Conservation (phyloP, 2,888 invertebrate species). For the Campoletis raptor region DNA sequence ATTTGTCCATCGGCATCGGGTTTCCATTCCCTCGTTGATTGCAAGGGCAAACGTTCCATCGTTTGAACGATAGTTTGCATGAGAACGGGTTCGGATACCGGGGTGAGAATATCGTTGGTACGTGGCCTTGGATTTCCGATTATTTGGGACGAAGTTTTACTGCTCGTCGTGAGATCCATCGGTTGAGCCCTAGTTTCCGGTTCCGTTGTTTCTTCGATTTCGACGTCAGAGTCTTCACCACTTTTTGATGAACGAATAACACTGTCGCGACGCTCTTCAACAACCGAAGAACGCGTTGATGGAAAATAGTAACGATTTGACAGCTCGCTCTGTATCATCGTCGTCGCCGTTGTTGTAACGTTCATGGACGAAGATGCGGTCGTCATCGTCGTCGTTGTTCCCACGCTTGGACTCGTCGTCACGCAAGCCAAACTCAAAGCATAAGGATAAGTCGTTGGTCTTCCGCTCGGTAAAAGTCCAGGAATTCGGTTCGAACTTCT, state of each 20-base stretch:
- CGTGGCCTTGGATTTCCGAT: slow-evolving; percentile 72
- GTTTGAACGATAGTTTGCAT: slow-evolving; percentile 88
- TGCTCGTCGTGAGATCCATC: slow-evolving; percentile 85
- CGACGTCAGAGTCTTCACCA: slow-evolving; percentile 75
- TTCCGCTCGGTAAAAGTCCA: slow-evolving; percentile 87
- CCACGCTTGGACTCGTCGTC: slow-evolving; percentile 69
- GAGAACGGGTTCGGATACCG: slow-evolving; percentile 88
- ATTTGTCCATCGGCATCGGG: slow-evolving; percentile 87
- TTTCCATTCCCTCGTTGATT: slow-evolving; percentile 85
- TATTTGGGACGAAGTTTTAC: slow-evolving; percentile 67
- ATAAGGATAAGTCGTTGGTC: slow-evolving; percentile 90
- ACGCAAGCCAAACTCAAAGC: slow-evolving; percentile 75
- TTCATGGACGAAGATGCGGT: slow-evolving; percentile 53
- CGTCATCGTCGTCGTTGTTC: slow-evolving; percentile 45
- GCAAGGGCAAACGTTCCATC: slow-evolving; percentile 87
- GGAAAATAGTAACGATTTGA: slow-evolving; percentile 84
- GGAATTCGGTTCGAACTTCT: slow-evolving; percentile 85
- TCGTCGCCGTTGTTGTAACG: slow-evolving; percentile 72
- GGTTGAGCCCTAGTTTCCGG: slow-evolving; percentile 76
- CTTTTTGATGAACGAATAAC: slow-evolving; percentile 75
- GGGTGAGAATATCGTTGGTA: slow-evolving; percentile 86
- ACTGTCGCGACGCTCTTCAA: slow-evolving; percentile 73
- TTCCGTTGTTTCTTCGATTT: slow-evolving; percentile 71
- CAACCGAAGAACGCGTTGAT: slow-evolving; percentile 75
- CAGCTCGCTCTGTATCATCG: slow-evolving; percentile 78